Conservation (phyloP, 2,113 vertebrate genomes). For the Eleginops maclovinus region DNA sequence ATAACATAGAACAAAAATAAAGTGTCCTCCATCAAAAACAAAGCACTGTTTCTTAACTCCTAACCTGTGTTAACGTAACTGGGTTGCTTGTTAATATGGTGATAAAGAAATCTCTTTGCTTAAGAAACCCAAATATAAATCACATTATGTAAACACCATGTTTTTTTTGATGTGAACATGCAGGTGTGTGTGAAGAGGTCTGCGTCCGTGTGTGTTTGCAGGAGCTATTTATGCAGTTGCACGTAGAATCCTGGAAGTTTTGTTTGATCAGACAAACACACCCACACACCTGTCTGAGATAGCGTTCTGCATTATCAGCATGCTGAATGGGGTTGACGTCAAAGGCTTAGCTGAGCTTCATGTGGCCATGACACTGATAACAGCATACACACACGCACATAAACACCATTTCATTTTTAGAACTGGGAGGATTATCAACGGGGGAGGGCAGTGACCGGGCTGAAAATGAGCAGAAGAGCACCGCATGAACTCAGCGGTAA, state of each 20-base stretch:
- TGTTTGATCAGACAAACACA: conserved; percentile 68
- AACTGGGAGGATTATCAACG: conserved; percentile 2
- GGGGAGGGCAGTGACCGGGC: conserved; percentile 8
- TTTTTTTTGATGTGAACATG: not conserved
- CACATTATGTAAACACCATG: not conserved
- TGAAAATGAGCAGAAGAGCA: not conserved
- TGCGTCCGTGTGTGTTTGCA: conserved; percentile 36
- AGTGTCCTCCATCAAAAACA: no score
- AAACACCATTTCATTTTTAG: conserved; percentile 56
- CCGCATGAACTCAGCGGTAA: not conserved
- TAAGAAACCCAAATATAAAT: not conserved
- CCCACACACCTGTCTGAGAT: conserved; percentile 69
- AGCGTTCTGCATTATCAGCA: conserved; percentile 69
- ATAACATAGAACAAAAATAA: no score
- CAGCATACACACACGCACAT: conserved; percentile 28
- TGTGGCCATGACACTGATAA: conserved; percentile 65
- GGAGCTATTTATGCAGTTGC: conserved; percentile 73
- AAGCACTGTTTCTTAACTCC: no score
- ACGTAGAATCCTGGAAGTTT: conserved; percentile 63
- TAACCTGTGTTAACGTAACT: not conserved
- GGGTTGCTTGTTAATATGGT: not conserved
- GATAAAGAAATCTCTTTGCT: not conserved
- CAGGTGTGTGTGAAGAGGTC: not conserved
- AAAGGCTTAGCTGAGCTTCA: conserved; percentile 63
- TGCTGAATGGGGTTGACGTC: conserved; percentile 68